A percentile compares a stretch with the other conserved stretches of the same genome.
These are phyloP conservation scores for Eupithecia inturbata DNA, from an alignment of 2,888 invertebrate species.

Conservation along the genomic window DNA sequence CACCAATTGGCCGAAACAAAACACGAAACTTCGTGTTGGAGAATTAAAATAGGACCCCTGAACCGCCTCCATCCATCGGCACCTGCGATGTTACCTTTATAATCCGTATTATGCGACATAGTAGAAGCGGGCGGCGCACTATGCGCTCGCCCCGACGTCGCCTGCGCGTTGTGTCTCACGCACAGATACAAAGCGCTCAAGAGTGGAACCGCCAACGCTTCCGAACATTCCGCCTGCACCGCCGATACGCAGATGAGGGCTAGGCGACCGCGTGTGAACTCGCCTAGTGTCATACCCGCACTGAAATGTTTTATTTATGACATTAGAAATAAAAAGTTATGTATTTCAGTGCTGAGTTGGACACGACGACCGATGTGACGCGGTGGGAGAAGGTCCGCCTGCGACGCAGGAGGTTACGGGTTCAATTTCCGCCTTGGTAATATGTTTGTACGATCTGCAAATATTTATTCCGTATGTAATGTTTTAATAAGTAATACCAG, in stretches of 20 bases:
- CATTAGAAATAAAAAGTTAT: not conserved
- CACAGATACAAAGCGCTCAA: constrained; percentile 76
- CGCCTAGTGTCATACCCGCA: constrained; percentile 73
- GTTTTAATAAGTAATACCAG: too few relatives aligned
- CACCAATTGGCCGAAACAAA: too few relatives aligned
- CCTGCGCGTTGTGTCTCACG: constrained; percentile 70
- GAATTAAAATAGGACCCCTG: not conserved
- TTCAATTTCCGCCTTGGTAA: too few relatives aligned
- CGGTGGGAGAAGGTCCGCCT: too few relatives aligned
- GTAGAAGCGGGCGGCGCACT: constrained; percentile 55
- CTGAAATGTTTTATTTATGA: constrained; percentile 47
- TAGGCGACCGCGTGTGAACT: constrained; percentile 65
- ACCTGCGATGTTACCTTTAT: constrained; percentile 55
- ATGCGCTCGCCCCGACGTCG: constrained; percentile 43
- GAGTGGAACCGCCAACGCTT: constrained; percentile 73
- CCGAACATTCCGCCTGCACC: constrained; percentile 73
- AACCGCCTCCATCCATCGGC: not conserved
- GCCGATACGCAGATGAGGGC: constrained; percentile 75
- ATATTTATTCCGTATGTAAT: too few relatives aligned
- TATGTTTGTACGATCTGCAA: too few relatives aligned
- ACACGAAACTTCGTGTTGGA: too few relatives aligned
- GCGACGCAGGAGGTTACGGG: too few relatives aligned
- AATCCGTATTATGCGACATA: constrained; percentile 57
- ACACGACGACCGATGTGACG: too few relatives aligned
- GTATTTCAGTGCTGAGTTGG: too few relatives aligned